Base-by-base conservation (phyloP, 2,113 vertebrate genomes). In the Notarius lentiginosus region DNA sequence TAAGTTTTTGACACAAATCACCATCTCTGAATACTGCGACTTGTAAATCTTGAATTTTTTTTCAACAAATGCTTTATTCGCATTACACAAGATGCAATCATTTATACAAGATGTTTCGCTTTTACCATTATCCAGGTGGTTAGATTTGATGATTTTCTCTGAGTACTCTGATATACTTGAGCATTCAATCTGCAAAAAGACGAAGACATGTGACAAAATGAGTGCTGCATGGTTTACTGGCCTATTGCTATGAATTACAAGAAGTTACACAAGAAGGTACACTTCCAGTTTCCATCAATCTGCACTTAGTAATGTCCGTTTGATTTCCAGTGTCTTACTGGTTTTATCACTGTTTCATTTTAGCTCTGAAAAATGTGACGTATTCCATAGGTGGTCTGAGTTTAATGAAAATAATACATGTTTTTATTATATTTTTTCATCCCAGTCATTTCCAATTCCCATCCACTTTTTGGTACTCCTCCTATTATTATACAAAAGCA, bases 91-190 rank as follows among this genome's bases (percentile, higher is more conserved):
- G 14, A 63, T 9, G 58, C 24, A 55, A 17, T 77, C 1, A 7
- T 61, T 24, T 49, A 27, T 8, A 18, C 61, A 34, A 85, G 53
- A 76, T 77, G n/a, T 30, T 77, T 53, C 24, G 30, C 87, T 83
- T 97, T 96, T 95, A 99, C 98, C 97, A 83, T 96, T 97, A 93
- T 99, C 97, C 92, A 99, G 92, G 91, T 99, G 97, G 91, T 99
- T 99, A 2, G 98, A 97, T 93, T 99, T 99, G 94, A 99, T 97
- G 84, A 99, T 99, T 96, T 98, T 99, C 95, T 99, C 97, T 0
- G 98, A 99, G 92, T 99, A 99, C 91, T 99, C 98, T 17, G 97
- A 98, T 95, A 99, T 99, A 88, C 98, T 99, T 90, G 98, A 99
- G 89, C 98, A 99, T 94, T 99, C 98, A 30, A 99, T 99, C 98